phyloP scores from a whole-genome alignment of 2,797 vertebrate genomes.

The Spizella passerina region DNA sequence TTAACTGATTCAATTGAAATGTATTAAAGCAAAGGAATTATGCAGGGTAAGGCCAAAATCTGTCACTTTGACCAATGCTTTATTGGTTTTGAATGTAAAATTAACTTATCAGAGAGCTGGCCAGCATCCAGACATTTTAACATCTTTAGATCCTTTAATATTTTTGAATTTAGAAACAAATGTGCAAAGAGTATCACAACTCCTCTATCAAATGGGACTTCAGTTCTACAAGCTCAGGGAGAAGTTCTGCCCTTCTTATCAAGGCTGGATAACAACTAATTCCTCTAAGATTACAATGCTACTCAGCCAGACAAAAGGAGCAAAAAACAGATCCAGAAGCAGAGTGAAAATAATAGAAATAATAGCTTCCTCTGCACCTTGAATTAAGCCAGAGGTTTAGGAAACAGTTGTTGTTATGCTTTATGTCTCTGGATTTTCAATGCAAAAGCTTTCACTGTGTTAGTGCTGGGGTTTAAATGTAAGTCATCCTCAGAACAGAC shows the following conservation, averaged over 20 bases:
- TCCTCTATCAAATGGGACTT: background rate
- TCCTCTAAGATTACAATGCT: background rate
- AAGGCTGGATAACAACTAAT: background rate
- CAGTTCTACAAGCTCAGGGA: background rate
- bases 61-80: slow-evolving; percentile 31
- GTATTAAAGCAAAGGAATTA: slow-evolving; percentile 63
- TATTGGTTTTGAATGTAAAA: slow-evolving; percentile 57
- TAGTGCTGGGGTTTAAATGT: background rate
- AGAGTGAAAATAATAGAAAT: background rate
- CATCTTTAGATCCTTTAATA: background rate
- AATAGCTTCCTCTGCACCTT: background rate
- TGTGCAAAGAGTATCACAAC: background rate
- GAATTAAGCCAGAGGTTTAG: slow-evolving; percentile 3
- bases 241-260: background rate
- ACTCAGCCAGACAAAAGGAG: background rate
- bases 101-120: slow-evolving; percentile 41
- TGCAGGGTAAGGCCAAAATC: slow-evolving; percentile 30
- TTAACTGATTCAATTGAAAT: slow-evolving; percentile 69
- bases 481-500: background rate
- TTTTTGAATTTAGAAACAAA: slow-evolving; percentile 17
- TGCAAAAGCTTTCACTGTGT: background rate
- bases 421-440: background rate
- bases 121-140: background rate
- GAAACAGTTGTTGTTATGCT: background rate
- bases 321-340: background rate